These are phyloP conservation scores for Lanistes nyassanus DNA, from an alignment of 1,140 invertebrate species.

Conservation along the genomic window DNA sequence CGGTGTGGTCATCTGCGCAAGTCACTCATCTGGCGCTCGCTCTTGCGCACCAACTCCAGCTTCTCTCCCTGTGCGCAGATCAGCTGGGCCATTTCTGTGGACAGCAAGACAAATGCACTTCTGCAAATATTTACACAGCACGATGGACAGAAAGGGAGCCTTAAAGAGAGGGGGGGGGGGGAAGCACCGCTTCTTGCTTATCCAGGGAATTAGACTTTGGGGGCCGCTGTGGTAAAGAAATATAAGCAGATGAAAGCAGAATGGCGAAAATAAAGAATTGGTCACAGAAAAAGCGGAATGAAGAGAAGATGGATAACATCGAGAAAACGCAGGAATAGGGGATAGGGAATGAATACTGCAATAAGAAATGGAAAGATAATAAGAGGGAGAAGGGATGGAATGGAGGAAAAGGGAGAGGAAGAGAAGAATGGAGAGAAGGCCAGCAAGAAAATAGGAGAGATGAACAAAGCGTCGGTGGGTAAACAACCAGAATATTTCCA, in stretches of 20 bases:
- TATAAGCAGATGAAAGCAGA: background rate
- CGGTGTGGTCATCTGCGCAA: conserved; percentile 19
- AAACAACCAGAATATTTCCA: no score
- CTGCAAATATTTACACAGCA: no score
- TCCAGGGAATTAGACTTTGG: background rate
- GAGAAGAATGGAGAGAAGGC: no score
- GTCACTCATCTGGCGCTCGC: conserved; percentile 31
- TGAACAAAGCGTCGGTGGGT: no score
- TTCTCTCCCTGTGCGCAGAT: conserved; percentile 49
- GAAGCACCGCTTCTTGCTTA: background rate
- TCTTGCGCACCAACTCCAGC: conserved; percentile 43
- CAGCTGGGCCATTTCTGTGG: conserved; percentile 50
- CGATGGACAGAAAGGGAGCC: background rate
- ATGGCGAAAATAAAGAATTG: background rate
- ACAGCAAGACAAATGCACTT: conserved; percentile 1
- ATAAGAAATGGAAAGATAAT: background rate
- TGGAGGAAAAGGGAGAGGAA: no score
- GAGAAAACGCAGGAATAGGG: background rate
- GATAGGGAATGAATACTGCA: background rate
- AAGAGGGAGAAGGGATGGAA: background rate
- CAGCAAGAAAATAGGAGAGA: background rate
- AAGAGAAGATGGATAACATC: background rate
- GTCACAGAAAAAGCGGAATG: background rate
- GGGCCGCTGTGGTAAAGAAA: background rate
- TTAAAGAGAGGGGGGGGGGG: background rate